phyloP scores from a whole-genome alignment of 2,888 invertebrate species.

The Lobophora halterata region DNA sequence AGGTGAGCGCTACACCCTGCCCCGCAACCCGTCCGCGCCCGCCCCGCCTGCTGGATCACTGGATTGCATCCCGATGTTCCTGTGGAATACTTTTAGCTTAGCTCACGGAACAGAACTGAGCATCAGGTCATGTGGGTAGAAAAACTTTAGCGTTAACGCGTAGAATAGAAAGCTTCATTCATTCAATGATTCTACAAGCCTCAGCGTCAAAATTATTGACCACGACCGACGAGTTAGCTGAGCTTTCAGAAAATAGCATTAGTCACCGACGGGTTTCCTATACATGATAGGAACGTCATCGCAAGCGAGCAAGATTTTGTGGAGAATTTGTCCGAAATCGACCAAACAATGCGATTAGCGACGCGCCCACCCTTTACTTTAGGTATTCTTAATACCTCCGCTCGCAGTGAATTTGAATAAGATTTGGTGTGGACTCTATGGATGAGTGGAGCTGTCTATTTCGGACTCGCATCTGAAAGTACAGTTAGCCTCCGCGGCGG shows the following conservation, averaged over 20 bases:
- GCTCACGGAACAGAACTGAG: no score
- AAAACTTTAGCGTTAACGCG: no score
- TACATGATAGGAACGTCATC: constrained; percentile 7
- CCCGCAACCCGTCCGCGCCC: constrained; percentile 1
- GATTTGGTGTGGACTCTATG: no score
- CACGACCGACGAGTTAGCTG: background rate
- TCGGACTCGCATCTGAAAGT: constrained; percentile 19
- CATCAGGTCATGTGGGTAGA: no score
- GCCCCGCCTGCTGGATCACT: no score
- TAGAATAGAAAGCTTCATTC: no score
- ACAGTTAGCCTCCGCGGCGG: constrained; percentile 19
- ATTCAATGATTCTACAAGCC: no score
- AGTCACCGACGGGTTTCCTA: constrained; percentile 13
- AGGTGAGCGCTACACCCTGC: constrained; percentile 48
- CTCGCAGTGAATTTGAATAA: constrained; percentile 20
- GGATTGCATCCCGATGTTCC: no score
- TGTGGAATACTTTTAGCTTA: no score
- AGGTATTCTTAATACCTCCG: constrained; percentile 20
- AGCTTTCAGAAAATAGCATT: constrained; percentile 1
- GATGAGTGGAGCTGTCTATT: constrained; percentile 29
- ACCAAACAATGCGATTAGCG: constrained; percentile 18
- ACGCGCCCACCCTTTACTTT: constrained; percentile 5
- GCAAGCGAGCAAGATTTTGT: no score
- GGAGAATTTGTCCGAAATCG: constrained; percentile 11
- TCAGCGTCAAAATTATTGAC: no score